Percentiles rank a stretch among this genome's conserved stretches.
Conservation (phyloP, 2,888 invertebrate genomes). For the Dynastes tityus region DNA sequence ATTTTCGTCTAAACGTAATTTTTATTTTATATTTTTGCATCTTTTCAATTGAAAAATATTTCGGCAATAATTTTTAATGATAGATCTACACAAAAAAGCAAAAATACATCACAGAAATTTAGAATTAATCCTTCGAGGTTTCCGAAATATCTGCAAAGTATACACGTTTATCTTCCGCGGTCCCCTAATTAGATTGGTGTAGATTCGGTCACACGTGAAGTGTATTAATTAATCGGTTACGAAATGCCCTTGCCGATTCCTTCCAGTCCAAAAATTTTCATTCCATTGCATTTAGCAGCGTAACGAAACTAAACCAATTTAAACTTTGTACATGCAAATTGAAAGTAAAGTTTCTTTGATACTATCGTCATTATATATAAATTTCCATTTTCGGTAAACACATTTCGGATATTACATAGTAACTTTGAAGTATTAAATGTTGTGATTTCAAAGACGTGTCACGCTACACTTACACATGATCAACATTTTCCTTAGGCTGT, state of each 20-base stretch:
- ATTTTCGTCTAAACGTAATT: not conserved
- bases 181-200: conserved; percentile 29
- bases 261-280: conserved; percentile 27
- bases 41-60: not conserved
- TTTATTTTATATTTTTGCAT: conserved; percentile 1
- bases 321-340: not conserved
- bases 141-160: not conserved
- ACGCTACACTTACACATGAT: too few species aligned
- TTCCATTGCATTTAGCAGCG: conserved; percentile 30
- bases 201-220: conserved; percentile 42
- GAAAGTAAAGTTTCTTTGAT: not conserved
- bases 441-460: too few species aligned
- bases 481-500: too few species aligned
- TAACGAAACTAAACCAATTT: not conserved
- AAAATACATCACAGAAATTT: too few species aligned
- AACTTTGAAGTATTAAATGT: too few species aligned
- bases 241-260: conserved; percentile 29
- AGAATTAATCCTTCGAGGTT: not conserved
- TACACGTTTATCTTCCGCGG: not conserved
- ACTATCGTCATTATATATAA: too few species aligned
- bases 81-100: too few species aligned
- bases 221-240: conserved; percentile 43
- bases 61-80: too few species aligned
- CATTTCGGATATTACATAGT: too few species aligned
- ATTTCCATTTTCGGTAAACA: too few species aligned